A percentile compares a stretch with the other conserved stretches of the same genome.
phyloP scores from a whole-genome alignment of 2,888 invertebrate species.

The Lordiphosa andalusiaca region DNA sequence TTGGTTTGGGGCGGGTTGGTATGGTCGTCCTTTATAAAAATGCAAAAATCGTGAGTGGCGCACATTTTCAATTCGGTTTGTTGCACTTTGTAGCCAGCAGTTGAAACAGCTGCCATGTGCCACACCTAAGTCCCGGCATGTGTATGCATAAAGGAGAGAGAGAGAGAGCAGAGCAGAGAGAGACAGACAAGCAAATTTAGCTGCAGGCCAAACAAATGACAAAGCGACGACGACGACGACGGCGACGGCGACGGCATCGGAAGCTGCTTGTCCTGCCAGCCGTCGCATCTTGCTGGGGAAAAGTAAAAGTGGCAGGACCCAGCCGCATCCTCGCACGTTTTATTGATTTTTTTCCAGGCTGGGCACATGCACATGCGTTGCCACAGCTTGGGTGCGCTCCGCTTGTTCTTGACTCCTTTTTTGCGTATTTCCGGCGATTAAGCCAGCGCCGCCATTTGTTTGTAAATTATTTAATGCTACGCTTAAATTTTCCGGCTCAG shows the following conservation, averaged over 20 bases:
- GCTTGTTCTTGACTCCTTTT: constrained; percentile 3
- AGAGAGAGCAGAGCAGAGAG: constrained; percentile 15
- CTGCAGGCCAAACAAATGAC: constrained; percentile 72
- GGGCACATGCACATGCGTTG: constrained; percentile 72
- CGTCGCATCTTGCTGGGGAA: constrained; percentile 51
- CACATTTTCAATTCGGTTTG: constrained; percentile 66
- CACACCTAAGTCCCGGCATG: constrained; percentile 61
- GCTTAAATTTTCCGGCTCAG: constrained; percentile 74
- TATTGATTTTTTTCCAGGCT: constrained; percentile 63
- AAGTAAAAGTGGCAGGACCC: constrained; percentile 68
- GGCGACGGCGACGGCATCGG: constrained; percentile 48
- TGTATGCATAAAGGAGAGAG: constrained; percentile 27
- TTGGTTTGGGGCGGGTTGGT: no score
- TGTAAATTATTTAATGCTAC: constrained; percentile 76
- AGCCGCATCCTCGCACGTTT: constrained; percentile 61
- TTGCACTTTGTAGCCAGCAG: constrained; percentile 61
- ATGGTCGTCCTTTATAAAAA: constrained; percentile 30
- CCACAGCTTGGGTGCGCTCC: constrained; percentile 20
- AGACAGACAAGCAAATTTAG: constrained; percentile 58
- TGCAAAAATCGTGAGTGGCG: constrained; percentile 47
- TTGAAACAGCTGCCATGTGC: constrained; percentile 63
- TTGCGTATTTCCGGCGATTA: constrained; percentile 70
- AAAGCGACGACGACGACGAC: constrained; percentile 50
- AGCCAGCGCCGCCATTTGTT: constrained; percentile 65
- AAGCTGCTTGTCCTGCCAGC: constrained; percentile 68